These are phyloP conservation scores for Furcula furcula DNA, from an alignment of 2,888 invertebrate genomes.

Conservation along the genomic window DNA sequence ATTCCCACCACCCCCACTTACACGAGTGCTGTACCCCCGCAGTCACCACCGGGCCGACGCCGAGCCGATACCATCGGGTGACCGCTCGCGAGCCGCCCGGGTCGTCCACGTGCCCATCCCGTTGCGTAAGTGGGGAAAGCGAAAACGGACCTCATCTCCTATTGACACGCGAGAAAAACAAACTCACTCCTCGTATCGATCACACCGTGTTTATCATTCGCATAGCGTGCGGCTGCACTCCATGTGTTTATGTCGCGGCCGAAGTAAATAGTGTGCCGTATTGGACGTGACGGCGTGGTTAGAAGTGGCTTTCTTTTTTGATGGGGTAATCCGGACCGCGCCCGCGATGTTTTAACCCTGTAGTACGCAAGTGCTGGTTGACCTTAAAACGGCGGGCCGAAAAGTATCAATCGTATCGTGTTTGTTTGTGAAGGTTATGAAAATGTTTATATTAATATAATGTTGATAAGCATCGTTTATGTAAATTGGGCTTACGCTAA, in stretches of 20 bases:
- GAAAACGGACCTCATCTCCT: slow-evolving; percentile 64
- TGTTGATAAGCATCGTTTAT: slow-evolving; percentile 12
- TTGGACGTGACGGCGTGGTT: slow-evolving; percentile 40
- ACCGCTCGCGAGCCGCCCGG: slow-evolving; percentile 27
- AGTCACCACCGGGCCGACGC: slow-evolving; percentile 21
- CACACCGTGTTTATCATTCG: slow-evolving; percentile 61
- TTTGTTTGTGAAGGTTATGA: slow-evolving; percentile 56
- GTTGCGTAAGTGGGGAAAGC: slow-evolving; percentile 68
- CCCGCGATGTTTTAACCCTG: slow-evolving; percentile 64
- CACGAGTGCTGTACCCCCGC: slow-evolving; percentile 32
- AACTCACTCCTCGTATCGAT: slow-evolving; percentile 62
- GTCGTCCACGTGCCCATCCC: slow-evolving; percentile 56
- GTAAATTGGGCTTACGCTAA: too few species aligned
- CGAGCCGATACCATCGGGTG: slow-evolving; percentile 22
- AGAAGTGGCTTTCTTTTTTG: slow-evolving; percentile 51
- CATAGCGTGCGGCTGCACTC: slow-evolving; percentile 38
- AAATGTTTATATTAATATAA: slow-evolving; percentile 30
- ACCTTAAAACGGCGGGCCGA: slow-evolving; percentile 59
- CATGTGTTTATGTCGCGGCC: slow-evolving; percentile 40
- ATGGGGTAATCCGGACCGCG: slow-evolving; percentile 61
- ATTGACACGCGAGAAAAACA: slow-evolving; percentile 68
- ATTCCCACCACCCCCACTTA: slow-evolving; percentile 38
- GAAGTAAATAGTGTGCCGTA: slow-evolving; percentile 45
- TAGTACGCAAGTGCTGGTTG: slow-evolving; percentile 62
- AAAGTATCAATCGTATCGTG: slow-evolving; percentile 39